These are phyloP conservation scores for Asarcornis scutulata DNA, from an alignment of 2,113 vertebrate genomes.

Conservation along the genomic window DNA sequence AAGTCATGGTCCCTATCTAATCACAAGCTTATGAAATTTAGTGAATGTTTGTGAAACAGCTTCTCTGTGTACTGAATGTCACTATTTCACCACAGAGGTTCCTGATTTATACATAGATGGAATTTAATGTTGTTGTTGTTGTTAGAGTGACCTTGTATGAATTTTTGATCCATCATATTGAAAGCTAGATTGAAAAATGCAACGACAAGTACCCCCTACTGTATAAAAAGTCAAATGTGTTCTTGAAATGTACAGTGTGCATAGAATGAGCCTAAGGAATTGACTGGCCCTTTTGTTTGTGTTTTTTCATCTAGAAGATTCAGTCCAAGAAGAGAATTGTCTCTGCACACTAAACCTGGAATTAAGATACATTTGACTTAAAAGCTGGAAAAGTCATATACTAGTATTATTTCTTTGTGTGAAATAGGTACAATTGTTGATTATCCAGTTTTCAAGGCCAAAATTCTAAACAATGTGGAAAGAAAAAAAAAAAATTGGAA, in stretches of 20 bases:
- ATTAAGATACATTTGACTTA: neutral
- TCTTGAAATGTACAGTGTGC: constrained; percentile 21
- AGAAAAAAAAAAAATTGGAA: neutral
- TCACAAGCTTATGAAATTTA: constrained; percentile 46
- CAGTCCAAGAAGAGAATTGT: neutral
- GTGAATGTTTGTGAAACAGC: constrained; percentile 10
- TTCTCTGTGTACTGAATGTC: constrained; percentile 42
- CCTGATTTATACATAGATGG: constrained; percentile 31
- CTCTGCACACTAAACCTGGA: neutral
- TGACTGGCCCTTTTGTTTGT: neutral
- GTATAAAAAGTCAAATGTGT: constrained; percentile 44
- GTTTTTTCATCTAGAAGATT: neutral
- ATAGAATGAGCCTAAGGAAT: neutral
- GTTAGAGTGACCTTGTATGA: constrained; percentile 54
- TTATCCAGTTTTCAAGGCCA: neutral
- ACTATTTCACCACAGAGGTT: neutral
- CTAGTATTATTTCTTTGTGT: neutral
- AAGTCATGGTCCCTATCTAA: neutral
- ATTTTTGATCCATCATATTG: constrained; percentile 50
- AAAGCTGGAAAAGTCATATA: neutral
- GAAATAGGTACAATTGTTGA: neutral
- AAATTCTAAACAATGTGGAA: neutral
- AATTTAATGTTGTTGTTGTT: constrained; percentile 50
- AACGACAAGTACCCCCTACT: neutral
- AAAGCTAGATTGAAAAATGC: constrained; percentile 48